A percentile compares a stretch with the other conserved stretches of the same genome.
These are phyloP conservation scores for Neodontobutis hainanensis DNA, from an alignment of 2,113 vertebrate species.

Conservation along the genomic window DNA sequence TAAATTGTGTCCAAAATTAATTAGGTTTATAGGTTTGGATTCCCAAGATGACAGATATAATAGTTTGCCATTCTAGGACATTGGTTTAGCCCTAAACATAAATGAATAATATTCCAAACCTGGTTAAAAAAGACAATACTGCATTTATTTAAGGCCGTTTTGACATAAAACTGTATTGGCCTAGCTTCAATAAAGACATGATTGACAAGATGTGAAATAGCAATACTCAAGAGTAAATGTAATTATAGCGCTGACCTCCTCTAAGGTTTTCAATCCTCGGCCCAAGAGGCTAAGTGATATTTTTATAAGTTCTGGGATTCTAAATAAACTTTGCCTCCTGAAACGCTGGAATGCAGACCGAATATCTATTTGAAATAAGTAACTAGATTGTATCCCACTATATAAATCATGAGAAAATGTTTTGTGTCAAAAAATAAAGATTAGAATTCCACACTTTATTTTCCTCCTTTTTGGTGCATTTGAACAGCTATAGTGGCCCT, in stretches of 20 bases:
- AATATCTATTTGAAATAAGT: no score
- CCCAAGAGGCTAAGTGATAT: background rate
- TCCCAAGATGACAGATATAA: background rate
- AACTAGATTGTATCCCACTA: no score
- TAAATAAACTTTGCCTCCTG: background rate
- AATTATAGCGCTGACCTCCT: background rate
- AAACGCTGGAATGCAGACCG: no score
- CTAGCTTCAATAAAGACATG: background rate
- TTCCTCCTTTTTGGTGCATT: no score
- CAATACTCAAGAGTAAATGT: background rate
- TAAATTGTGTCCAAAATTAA: background rate
- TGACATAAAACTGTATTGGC: background rate
- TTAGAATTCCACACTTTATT: no score
- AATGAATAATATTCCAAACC: background rate
- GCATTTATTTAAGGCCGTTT: no score
- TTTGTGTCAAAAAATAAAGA: no score
- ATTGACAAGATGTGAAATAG: background rate
- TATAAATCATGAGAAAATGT: no score
- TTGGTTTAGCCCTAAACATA: background rate
- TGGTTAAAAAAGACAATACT: background rate
- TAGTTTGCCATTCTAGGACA: background rate
- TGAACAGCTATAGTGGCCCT: no score
- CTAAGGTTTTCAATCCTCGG: background rate
- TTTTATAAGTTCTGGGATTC: background rate
- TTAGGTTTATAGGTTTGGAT: background rate